phyloP scores from a whole-genome alignment of 2,797 vertebrate species.

The Merluccius polli region DNA sequence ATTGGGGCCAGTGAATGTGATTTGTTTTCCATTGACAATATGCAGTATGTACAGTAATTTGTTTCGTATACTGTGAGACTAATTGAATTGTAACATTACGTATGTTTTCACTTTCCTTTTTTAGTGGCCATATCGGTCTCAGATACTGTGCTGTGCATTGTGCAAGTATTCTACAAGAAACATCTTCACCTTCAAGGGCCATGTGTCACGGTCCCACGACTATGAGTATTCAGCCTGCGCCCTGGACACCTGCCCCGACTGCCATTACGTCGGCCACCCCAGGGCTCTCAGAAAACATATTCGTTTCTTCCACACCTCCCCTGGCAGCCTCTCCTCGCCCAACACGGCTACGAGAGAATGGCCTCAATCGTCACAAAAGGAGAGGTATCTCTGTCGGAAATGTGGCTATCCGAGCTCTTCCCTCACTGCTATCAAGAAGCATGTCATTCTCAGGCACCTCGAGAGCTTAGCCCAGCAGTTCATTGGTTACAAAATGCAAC shows the following conservation, averaged over 20 bases:
- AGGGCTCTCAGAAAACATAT: constrained; percentile 84
- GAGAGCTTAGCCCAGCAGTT: constrained; percentile 77
- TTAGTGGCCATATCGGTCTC: constrained; percentile 89
- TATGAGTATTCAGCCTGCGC: constrained; percentile 82
- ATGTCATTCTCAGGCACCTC: constrained; percentile 89
- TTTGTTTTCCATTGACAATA: not conserved
- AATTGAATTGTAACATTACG: not conserved
- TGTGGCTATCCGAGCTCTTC: constrained; percentile 84
- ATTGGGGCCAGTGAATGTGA: no score
- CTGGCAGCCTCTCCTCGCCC: constrained; percentile 19
- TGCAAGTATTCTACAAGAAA: constrained; percentile 90
- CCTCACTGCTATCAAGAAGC: constrained; percentile 92
- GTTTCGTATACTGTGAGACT: not conserved
- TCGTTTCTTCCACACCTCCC: constrained; percentile 80
- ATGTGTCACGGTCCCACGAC: constrained; percentile 84
- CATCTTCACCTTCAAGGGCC: constrained; percentile 83
- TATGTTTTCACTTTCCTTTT: not conserved
- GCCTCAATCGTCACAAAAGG: constrained; percentile 26
- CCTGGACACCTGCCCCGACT: constrained; percentile 84
- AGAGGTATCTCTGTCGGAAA: constrained; percentile 82
- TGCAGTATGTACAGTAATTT: not conserved
- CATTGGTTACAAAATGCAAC: constrained; percentile 74
- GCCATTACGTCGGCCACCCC: constrained; percentile 82
- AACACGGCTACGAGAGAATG: constrained; percentile 21
- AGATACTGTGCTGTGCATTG: constrained; percentile 85